phyloP scores from a whole-genome alignment of 2,888 invertebrate genomes.

The Caenorhabditis sp. region DNA sequence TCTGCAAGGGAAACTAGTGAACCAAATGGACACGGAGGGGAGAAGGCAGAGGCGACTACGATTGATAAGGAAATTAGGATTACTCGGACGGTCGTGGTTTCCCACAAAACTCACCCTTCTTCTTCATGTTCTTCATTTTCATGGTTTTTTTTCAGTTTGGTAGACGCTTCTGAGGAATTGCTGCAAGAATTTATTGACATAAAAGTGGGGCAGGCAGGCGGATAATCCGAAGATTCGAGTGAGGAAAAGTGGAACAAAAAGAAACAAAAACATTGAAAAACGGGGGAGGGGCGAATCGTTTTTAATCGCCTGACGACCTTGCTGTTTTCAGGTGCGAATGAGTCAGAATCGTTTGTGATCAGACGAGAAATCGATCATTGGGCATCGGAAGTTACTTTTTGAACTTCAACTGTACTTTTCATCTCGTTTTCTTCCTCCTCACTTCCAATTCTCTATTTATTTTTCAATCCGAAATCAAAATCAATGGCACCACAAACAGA shows the following conservation, averaged over 20 bases:
- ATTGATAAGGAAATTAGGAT: no score
- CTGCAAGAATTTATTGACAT: not conserved
- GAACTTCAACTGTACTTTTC: constrained; percentile 12
- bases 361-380: not conserved
- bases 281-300: not conserved
- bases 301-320: not conserved
- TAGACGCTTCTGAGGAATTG: not conserved
- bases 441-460: constrained; percentile 36
- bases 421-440: not conserved
- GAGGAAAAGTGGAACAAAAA: not conserved
- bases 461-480: constrained; percentile 41
- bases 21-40: not conserved
- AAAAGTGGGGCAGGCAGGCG: not conserved
- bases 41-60: not conserved
- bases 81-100: no score
- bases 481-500: constrained; percentile 9
- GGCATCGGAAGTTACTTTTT: not conserved
- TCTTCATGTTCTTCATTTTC: constrained; percentile 27
- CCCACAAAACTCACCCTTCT: constrained; percentile 44
- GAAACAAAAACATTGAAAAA: not conserved
- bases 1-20: constrained; percentile 20
- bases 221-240: constrained; percentile 1
- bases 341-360: no score
- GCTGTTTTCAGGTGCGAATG: not conserved
- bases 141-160: not conserved